phyloP scores from a whole-genome alignment of 2,113 vertebrate species.

The Ophthalmotilapia sp. region DNA sequence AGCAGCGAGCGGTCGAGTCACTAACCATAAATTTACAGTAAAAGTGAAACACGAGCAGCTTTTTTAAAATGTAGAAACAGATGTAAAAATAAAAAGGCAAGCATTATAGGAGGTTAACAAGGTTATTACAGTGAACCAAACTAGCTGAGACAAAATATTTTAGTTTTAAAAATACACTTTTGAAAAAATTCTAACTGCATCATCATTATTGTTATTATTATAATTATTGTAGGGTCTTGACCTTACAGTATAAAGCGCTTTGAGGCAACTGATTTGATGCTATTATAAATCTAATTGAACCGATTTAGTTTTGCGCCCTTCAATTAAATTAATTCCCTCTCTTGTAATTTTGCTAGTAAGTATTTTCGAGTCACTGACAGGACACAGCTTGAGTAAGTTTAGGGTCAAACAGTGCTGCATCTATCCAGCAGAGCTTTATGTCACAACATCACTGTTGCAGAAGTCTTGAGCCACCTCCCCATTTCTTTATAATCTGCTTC shows the following conservation, averaged over 20 bases:
- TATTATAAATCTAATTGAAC: background rate
- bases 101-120: background rate
- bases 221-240: background rate
- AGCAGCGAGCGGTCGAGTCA: background rate
- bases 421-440: background rate
- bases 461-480: background rate
- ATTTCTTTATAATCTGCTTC: background rate
- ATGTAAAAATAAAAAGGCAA: background rate
- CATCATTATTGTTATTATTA: background rate
- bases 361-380: background rate
- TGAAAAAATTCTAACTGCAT: background rate
- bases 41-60: background rate
- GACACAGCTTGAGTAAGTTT: background rate
- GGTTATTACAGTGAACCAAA: background rate
- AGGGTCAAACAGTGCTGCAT: background rate
- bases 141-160: background rate
- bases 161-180: background rate
- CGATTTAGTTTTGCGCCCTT: background rate
- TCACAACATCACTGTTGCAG: background rate
- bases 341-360: background rate
- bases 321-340: background rate
- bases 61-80: background rate
- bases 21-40: background rate
- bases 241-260: rapidly evolving
- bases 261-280: background rate